Conservation (phyloP, 2,888 invertebrate species). For the Teleiodes luculella region DNA sequence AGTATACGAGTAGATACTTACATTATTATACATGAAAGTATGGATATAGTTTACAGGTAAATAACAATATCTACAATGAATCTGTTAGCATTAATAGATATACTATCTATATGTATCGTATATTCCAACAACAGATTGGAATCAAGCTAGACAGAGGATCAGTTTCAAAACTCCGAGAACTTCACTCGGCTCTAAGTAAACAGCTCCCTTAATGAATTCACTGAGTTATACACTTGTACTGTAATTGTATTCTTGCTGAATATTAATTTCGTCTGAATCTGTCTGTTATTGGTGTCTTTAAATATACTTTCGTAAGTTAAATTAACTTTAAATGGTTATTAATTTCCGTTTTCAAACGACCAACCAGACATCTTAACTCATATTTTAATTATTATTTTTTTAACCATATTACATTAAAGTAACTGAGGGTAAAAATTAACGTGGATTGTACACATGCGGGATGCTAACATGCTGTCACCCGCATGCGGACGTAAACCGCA, state of each 20-base stretch:
- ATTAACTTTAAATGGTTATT: constrained; percentile 23
- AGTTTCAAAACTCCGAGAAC: constrained; percentile 38
- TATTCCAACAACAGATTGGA: not conserved
- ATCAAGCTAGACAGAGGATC: constrained; percentile 33
- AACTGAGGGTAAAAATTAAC: too few relatives aligned
- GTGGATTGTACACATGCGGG: too few relatives aligned
- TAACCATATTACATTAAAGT: too few relatives aligned
- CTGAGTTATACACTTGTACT: constrained; percentile 22
- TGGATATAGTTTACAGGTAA: too few relatives aligned
- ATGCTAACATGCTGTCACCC: too few relatives aligned
- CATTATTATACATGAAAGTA: too few relatives aligned
- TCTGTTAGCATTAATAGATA: too few relatives aligned
- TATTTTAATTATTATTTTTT: not conserved
- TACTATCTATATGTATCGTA: too few relatives aligned
- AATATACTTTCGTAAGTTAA: constrained; percentile 16
- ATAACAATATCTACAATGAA: too few relatives aligned
- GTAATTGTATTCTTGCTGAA: constrained; percentile 5
- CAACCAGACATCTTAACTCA: not conserved
- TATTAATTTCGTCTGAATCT: constrained; percentile 1
- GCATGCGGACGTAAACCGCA: too few relatives aligned
- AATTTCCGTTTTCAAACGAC: not conserved
- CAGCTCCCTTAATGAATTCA: constrained; percentile 48
- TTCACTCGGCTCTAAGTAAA: constrained; percentile 35
- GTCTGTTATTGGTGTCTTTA: not conserved
- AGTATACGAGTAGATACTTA: too few relatives aligned